Evolutionary conservation across 2,888 invertebrate genomes (phyloP), one percentile per base, ranked within the genome.

Genomic region (Pantelozetes paolii): DNA sequence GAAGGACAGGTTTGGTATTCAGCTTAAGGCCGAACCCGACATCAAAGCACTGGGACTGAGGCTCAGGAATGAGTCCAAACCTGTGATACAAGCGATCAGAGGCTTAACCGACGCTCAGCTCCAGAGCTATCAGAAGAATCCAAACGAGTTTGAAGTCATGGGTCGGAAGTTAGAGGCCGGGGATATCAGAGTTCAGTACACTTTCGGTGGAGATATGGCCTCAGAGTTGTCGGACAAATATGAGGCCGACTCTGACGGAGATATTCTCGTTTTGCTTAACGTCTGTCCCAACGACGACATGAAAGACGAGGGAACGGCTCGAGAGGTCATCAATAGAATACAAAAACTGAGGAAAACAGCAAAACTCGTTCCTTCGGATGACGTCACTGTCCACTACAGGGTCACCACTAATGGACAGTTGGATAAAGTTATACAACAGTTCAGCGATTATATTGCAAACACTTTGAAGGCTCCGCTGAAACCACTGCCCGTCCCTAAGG

Each of bases 261-360:
- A 92, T 82, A 81, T 95, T 1, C 84, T 99, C 69, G 90, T 99
- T 71, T 84, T 99, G 73, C 83, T 99, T 78, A 92, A 98, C 82
- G 88, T 93, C 73, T 90, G 90, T 0, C 92, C 92, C 1, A 94
- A 94, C 82, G 90, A 92, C 80, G 88, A 89, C 32, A 89, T 97
- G 88, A 85, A 92, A 77, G 92, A 96, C 81, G 98, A 99, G 85
- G 99, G 99, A 11, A 86, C 92, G 30, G 92, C 97, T 0, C 87
- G 98, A 75, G 99, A 99, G 84, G 89, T 76, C 30, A 91, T 96
- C 75, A 99, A 98, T 82, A 88, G 98, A 74, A 87, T 99, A 40
- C 99, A 99, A 82, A 97, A 95, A 82, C 85, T 99, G 15, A 86
- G 98, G 75, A 99, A 99, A 83, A 94, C 95, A 81, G 95, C 92